Conservation (phyloP, 2,797 vertebrate species). For the Acridotheres tristis region DNA sequence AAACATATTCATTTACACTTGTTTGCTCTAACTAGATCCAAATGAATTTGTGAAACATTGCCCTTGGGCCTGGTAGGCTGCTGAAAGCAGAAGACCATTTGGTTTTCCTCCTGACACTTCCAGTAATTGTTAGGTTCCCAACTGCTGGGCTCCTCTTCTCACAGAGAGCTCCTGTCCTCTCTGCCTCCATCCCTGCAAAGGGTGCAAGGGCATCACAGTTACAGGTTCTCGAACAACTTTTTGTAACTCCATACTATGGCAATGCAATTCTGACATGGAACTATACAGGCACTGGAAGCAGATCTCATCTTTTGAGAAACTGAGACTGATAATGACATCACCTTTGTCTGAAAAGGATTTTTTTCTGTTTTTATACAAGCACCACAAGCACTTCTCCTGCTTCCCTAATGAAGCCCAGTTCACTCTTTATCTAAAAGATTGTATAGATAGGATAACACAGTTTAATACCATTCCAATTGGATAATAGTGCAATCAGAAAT, state of each 20-base stretch:
- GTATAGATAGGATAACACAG: neutral
- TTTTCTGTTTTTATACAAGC: neutral
- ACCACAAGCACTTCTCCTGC: neutral
- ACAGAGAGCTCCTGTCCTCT: neutral
- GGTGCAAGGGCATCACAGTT: neutral
- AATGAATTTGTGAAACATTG: neutral
- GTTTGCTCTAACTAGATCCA: neutral
- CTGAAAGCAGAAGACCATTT: neutral
- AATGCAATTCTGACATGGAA: neutral
- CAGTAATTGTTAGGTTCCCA: neutral
- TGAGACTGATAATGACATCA: neutral
- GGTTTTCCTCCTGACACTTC: neutral
- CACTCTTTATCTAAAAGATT: neutral
- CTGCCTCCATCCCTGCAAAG: accelerated
- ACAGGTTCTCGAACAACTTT: neutral
- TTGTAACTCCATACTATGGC: neutral
- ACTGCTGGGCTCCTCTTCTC: neutral
- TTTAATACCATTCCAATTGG: neutral
- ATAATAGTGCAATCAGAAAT: neutral
- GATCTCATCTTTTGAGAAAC: neutral
- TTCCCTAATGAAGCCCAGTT: neutral
- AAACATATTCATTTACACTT: neutral
- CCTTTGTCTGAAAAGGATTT: neutral
- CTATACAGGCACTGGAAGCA: neutral
- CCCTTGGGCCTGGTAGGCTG: neutral